Evolutionary conservation across 2,797 vertebrate genomes (phyloP), one percentile per base, ranked within the genome.

Genomic region (Gadopsis marmoratus): DNA sequence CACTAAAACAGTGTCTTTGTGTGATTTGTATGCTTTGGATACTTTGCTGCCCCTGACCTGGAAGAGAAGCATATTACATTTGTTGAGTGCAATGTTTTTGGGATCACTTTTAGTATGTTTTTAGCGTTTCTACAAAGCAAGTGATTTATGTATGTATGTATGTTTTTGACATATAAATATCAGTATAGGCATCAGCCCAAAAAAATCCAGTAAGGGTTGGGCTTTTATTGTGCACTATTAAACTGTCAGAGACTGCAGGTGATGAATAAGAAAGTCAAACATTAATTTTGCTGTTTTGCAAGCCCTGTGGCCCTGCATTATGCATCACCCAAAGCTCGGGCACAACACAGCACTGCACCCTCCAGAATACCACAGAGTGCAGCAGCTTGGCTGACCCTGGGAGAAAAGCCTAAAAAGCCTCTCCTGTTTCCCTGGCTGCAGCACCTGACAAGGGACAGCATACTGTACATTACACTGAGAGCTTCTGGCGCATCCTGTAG

Each of bases 401-500:
- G 69, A 90, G 84, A 78, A 90, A 90, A 93, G 78, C 92, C 89
- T 85, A 83, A 90, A 91, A 83, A 71, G 77, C 86, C 78, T 90
- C 90, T 93, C 88, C 61, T 79, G 78, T 94, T 93, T 94, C 91
- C 74, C 82, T 69, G 77, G 76, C 84, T 70, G 78, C 59, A 63
- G 79, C 84, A 81, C 81, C 77, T 88, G 88, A 92, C 84, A 77
- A 68, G 65, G 78, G 82, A 73, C 37, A 4, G 80, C 93, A 93
- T 94, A 92, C 91, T 93, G 90, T 91, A 92, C 90, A 91, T 93
- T 78, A 86, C 91, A 86, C 65, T 2, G 23, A 82, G 86, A 91
- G 88, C 85, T 71, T 80, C 67, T 84, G 83, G 89, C 85, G 88
- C 81, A 76, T 72, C 60, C 71, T 43, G 73, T 2, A 65, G 74